Evolutionary conservation across 2,113 vertebrate species (phyloP).

Genomic region (Corvus cornix): DNA sequence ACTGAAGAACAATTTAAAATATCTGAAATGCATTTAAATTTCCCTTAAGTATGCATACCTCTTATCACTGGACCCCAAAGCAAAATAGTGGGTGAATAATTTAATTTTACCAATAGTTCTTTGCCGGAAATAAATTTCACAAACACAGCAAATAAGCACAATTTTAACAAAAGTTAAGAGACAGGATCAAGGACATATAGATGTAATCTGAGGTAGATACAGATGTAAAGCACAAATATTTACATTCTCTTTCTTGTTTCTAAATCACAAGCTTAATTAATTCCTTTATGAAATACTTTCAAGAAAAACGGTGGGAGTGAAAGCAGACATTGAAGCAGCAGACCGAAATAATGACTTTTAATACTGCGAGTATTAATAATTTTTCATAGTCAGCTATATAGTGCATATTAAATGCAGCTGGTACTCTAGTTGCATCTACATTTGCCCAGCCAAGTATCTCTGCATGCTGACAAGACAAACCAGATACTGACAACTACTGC

Average conservation of each 20-base stretch:
- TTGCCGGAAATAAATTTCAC: background rate
- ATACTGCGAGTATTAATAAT: background rate
- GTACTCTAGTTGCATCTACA: background rate
- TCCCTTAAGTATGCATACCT: background rate
- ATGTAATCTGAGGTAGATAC: background rate
- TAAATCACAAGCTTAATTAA: background rate
- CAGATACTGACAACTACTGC: background rate
- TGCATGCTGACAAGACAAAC: slow-evolving; percentile 16
- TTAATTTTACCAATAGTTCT: background rate
- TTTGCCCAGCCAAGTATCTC: background rate
- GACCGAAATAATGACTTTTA: background rate
- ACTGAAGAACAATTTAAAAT: background rate
- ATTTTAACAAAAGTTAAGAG: background rate
- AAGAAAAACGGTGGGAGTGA: background rate
- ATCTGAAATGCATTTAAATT: background rate
- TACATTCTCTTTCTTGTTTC: background rate
- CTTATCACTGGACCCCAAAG: background rate
- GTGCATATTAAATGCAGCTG: background rate
- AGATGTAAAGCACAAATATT: background rate
- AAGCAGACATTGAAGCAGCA: background rate
- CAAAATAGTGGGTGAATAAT: background rate
- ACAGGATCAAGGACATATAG: background rate
- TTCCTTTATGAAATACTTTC: background rate
- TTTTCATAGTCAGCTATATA: background rate
- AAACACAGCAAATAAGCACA: background rate